A percentile compares a stretch with the other conserved stretches of the same genome.
Evolutionary conservation across 2,113 vertebrate genomes (phyloP).

Genomic region (Aphyosemion australe): DNA sequence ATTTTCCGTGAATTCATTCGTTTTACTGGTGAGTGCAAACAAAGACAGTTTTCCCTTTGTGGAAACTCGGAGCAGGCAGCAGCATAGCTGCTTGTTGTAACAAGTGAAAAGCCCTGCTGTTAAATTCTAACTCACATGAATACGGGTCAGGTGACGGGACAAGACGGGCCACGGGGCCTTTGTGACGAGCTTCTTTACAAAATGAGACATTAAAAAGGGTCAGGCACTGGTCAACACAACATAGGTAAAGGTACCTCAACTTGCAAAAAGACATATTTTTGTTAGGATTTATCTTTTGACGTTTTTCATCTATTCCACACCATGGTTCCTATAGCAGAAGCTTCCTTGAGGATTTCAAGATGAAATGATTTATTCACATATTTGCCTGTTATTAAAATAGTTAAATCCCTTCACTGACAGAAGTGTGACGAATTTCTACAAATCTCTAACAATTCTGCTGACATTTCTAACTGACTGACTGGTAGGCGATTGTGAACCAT

Average conservation of each 20-base stretch:
- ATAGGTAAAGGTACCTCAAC: neutral
- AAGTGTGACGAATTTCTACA: too few species aligned
- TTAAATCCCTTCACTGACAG: too few species aligned
- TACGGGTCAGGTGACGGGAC: conserved; percentile 44
- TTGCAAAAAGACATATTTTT: too few species aligned
- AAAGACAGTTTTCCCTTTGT: conserved; percentile 8
- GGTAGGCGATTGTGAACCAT: too few species aligned
- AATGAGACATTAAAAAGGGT: neutral
- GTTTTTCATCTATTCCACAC: too few species aligned
- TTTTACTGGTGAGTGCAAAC: conserved; percentile 1
- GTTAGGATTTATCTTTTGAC: too few species aligned
- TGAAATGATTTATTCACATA: too few species aligned
- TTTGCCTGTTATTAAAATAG: too few species aligned
- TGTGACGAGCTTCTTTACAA: conserved; percentile 14
- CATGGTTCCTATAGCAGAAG: too few species aligned
- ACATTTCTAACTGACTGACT: too few species aligned
- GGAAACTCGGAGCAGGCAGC: neutral
- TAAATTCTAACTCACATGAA: conserved; percentile 34
- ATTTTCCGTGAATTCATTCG: neutral
- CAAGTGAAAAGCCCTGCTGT: conserved; percentile 49
- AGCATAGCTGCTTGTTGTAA: conserved; percentile 43
- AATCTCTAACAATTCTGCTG: too few species aligned
- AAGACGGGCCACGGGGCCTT: conserved; percentile 6
- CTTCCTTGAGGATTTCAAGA: too few species aligned
- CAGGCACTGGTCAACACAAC: neutral